These are phyloP conservation scores for Misgurnus anguillicaudatus DNA, from an alignment of 2,113 vertebrate species.

Conservation along the genomic window DNA sequence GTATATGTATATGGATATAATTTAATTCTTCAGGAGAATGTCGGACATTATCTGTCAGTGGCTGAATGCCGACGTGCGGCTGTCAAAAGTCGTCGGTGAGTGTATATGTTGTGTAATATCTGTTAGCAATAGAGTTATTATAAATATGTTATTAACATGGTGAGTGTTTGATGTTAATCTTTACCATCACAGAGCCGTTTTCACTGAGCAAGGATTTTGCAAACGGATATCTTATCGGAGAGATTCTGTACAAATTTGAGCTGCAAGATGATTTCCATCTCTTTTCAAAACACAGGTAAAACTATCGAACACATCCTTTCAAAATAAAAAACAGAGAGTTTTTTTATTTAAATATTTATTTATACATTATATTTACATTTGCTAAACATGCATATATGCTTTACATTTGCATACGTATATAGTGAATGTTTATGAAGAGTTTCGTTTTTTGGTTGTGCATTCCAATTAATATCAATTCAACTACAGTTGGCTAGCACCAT, in stretches of 20 bases:
- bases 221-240: constrained; percentile 90
- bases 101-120: constrained; percentile 6
- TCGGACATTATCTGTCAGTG: constrained; percentile 86
- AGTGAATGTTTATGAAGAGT: too few relatives aligned
- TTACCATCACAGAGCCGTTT: constrained; percentile 75
- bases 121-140: neutral
- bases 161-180: neutral
- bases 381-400: too few relatives aligned
- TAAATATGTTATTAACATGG: neutral
- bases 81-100: constrained; percentile 87
- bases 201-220: constrained; percentile 85
- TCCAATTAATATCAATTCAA: too few relatives aligned
- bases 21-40: constrained; percentile 68
- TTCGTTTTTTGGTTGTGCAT: too few relatives aligned
- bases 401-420: too few relatives aligned
- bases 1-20: neutral
- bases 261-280: constrained; percentile 87
- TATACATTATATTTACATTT: too few relatives aligned
- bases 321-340: too few relatives aligned
- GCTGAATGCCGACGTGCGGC: constrained; percentile 85
- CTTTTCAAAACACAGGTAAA: constrained; percentile 87
- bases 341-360: too few relatives aligned
- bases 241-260: constrained; percentile 87
- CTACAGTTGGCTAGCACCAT: too few relatives aligned
- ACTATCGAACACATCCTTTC: too few relatives aligned